Conservation (phyloP, 92 coral and sea anemone genomes). For the Paragorgia papillata region DNA sequence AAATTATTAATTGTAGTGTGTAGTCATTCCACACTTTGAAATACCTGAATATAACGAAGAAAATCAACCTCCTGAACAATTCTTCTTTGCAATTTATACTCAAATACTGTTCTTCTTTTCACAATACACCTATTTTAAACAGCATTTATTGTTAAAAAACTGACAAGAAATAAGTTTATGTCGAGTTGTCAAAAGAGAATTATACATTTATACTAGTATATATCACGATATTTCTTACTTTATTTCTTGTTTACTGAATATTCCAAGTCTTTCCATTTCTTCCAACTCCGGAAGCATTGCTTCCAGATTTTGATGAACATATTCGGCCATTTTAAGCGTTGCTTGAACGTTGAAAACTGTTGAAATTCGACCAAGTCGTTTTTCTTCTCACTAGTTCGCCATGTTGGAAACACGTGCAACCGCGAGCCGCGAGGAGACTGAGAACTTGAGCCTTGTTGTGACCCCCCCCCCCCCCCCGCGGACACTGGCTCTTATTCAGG, state of each 20-base stretch:
- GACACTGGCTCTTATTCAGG: too few relatives aligned
- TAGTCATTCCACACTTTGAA: too few relatives aligned
- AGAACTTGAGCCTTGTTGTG: background rate
- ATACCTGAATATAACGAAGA: conserved; percentile 93
- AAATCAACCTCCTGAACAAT: conserved; percentile 82
- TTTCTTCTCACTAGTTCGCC: conserved; percentile 11
- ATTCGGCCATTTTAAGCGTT: conserved; percentile 75
- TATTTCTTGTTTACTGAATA: conserved; percentile 79
- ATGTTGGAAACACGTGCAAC: conserved; percentile 7
- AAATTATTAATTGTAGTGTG: too few relatives aligned
- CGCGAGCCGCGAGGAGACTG: background rate
- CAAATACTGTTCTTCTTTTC: conserved; percentile 88
- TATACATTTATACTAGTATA: background rate
- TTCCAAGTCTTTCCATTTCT: conserved; percentile 79
- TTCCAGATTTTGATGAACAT: conserved; percentile 91
- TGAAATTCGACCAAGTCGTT: background rate
- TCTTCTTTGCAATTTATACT: conserved; percentile 82
- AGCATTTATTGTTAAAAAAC: too few relatives aligned
- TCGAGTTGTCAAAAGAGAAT: background rate
- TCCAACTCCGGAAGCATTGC: conserved; percentile 96
- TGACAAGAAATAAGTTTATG: background rate
- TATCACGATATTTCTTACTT: conserved; percentile 52
- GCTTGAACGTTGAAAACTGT: background rate
- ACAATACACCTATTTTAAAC: conserved; percentile 65
- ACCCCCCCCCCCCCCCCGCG: too few relatives aligned